A percentile compares a stretch with the other conserved stretches of the same genome.
Conservation (phyloP, 2,113 vertebrate genomes). For the Peromyscus californicus region DNA sequence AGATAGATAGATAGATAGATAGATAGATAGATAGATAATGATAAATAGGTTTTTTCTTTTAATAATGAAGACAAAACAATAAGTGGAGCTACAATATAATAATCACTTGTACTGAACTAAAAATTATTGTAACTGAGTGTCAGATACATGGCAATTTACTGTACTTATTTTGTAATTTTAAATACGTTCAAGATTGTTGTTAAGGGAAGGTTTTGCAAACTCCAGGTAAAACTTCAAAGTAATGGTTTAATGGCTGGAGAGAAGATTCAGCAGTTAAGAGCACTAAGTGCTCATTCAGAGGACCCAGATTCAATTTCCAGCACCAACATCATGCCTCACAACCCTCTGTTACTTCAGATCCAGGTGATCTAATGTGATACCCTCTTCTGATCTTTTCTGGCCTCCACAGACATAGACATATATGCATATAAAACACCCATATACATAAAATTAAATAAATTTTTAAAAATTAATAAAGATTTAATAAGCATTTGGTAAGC, state of each 20-base stretch:
- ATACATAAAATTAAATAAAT: neutral
- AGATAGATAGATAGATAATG: neutral
- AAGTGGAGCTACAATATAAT: neutral
- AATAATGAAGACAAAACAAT: neutral
- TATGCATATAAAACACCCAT: neutral
- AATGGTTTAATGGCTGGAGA: neutral
- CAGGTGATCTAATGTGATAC: neutral
- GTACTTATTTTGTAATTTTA: neutral
- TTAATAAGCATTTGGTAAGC: neutral
- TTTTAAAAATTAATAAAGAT: neutral
- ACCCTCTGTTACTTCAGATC: neutral
- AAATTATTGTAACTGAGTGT: neutral
- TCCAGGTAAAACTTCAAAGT: neutral
- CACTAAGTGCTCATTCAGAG: neutral
- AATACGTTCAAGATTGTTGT: neutral
- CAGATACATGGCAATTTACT: neutral
- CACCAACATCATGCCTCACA: neutral
- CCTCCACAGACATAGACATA: neutral
- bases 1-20: neutral
- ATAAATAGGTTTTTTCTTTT: neutral
- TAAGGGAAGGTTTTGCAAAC: neutral
- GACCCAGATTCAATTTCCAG: neutral
- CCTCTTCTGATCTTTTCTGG: neutral
- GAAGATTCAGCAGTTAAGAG: neutral
- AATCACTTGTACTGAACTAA: neutral